Conservation (phyloP, 2,888 invertebrate species). For the Caenorhabditis imperialis region DNA sequence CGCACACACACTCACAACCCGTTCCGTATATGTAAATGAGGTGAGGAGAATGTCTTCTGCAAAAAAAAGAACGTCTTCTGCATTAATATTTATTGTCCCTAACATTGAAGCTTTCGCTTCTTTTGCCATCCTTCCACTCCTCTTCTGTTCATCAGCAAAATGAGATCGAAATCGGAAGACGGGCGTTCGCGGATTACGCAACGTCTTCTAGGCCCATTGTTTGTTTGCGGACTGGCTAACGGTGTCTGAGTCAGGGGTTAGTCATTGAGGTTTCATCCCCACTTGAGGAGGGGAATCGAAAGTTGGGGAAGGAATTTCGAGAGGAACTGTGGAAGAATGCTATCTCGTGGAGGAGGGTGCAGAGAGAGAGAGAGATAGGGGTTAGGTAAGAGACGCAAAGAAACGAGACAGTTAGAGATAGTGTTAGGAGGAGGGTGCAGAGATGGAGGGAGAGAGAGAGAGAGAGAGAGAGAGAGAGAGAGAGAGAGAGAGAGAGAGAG, state of each 20-base stretch:
- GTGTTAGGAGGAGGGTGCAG: too few relatives aligned
- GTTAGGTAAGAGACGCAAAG: background rate
- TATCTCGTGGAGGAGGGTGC: too few relatives aligned
- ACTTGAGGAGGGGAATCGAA: too few relatives aligned
- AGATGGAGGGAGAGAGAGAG: slow-evolving; percentile 1
- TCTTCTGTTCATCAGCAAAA: too few relatives aligned
- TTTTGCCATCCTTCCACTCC: too few relatives aligned
- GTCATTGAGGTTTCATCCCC: too few relatives aligned
- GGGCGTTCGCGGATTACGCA: slow-evolving; percentile 45
- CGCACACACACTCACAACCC: slow-evolving; percentile 42
- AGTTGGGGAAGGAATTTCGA: too few relatives aligned
- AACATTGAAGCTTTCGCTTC: too few relatives aligned
- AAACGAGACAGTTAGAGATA: slow-evolving; percentile 24
- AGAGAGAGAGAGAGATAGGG: slow-evolving; percentile 10
- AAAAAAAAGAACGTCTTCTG: slow-evolving; percentile 17
- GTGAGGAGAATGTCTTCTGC: slow-evolving; percentile 38
- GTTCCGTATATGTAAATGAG: slow-evolving; percentile 53
- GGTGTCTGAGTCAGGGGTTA: too few relatives aligned
- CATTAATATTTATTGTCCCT: slow-evolving; percentile 53
- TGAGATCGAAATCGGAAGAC: background rate
- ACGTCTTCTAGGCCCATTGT: slow-evolving; percentile 39
- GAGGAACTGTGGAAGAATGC: too few relatives aligned
- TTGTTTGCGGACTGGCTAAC: slow-evolving; percentile 17
- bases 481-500: slow-evolving; percentile 15
- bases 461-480: background rate